phyloP scores from a whole-genome alignment of 2,888 invertebrate genomes.

The Andrena trimmerana region DNA sequence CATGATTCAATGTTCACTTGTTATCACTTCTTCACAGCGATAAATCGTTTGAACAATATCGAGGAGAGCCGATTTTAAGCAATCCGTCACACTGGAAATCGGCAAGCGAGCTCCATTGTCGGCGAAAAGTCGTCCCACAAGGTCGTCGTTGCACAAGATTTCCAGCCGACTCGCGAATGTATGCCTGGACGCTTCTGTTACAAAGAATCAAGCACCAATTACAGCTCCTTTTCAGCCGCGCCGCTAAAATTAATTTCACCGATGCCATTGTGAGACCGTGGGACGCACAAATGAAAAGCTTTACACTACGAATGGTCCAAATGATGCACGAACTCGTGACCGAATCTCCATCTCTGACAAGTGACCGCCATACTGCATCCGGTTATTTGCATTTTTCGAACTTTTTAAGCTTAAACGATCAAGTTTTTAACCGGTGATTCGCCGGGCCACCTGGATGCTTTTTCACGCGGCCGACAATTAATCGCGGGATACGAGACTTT shows the following conservation, averaged over 20 bases:
- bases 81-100: conserved; percentile 35
- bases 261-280: neutral
- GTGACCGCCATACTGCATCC: conserved; percentile 82
- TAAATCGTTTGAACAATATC: neutral
- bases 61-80: neutral
- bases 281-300: conserved; percentile 5
- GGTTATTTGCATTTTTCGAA: conserved; percentile 68
- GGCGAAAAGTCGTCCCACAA: conserved; percentile 51
- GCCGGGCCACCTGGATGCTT: neutral
- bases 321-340: conserved; percentile 47
- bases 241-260: neutral
- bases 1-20: conserved; percentile 33
- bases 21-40: conserved; percentile 34
- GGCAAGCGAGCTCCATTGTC: conserved; percentile 51
- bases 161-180: conserved; percentile 45
- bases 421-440: neutral
- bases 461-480: neutral
- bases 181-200: conserved; percentile 6
- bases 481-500: neutral
- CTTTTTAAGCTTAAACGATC: conserved; percentile 19
- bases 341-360: conserved; percentile 73
- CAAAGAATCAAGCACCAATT: conserved; percentile 7
- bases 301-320: conserved; percentile 13
- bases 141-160: conserved; percentile 66
- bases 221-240: neutral